A percentile compares a stretch with the other conserved stretches of the same genome.
These are phyloP conservation scores for Cataglyphis rosenhaueri DNA, from an alignment of 2,888 invertebrate species.

Conservation along the genomic window DNA sequence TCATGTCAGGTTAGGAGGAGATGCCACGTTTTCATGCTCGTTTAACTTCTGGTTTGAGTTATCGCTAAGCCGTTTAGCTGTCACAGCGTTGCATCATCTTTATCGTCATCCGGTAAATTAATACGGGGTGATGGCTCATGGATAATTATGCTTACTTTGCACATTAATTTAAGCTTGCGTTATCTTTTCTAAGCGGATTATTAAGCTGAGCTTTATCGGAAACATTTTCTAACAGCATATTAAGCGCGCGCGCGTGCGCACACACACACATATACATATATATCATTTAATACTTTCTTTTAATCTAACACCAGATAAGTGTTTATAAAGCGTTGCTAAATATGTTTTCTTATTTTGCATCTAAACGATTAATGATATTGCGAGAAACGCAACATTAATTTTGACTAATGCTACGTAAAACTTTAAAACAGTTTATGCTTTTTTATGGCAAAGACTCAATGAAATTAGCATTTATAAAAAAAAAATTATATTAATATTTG, in stretches of 20 bases:
- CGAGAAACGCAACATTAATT: slow-evolving; percentile 1
- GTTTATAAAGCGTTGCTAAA: background rate
- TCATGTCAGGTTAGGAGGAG: background rate
- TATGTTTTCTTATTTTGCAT: background rate
- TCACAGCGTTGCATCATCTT: background rate
- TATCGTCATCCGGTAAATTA: slow-evolving; percentile 40
- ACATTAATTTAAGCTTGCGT: slow-evolving; percentile 23
- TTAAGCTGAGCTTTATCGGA: slow-evolving; percentile 10
- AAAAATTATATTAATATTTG: slow-evolving; percentile 30
- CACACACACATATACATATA: too few species aligned
- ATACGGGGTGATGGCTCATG: slow-evolving; percentile 14
- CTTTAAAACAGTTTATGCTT: slow-evolving; percentile 13
- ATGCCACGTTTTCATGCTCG: slow-evolving; percentile 1
- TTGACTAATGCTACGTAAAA: slow-evolving; percentile 12
- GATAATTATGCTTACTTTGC: slow-evolving; percentile 16
- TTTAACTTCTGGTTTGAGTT: slow-evolving; percentile 39
- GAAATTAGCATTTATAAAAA: slow-evolving; percentile 16
- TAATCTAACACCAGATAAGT: background rate
- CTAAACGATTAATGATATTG: slow-evolving; percentile 15
- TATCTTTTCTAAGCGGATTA: slow-evolving; percentile 4
- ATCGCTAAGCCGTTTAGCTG: slow-evolving; percentile 26
- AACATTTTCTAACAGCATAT: slow-evolving; percentile 4
- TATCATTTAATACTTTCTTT: background rate
- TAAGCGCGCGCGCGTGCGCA: background rate
- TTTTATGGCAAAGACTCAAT: background rate